Evolutionary conservation across 2,888 invertebrate genomes (phyloP).

Genomic region (Chrysopilus asiliformis): DNA sequence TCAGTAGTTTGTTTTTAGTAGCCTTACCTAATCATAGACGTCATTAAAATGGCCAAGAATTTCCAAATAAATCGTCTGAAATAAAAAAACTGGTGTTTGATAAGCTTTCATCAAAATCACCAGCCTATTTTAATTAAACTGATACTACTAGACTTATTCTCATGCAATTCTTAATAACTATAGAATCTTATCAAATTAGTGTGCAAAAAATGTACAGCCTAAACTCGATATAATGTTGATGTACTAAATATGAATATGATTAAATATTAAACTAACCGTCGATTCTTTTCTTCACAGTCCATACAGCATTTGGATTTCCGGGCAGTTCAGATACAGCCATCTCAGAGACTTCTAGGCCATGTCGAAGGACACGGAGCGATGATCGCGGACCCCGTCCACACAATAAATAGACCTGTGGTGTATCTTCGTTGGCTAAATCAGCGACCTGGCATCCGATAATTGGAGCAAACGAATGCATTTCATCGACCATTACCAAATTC

Average conservation of each 20-base stretch:
- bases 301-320: constrained; percentile 99
- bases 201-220: constrained; percentile 1
- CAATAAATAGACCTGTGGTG: constrained; percentile 91
- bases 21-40: no score
- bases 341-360: constrained; percentile 96
- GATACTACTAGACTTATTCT: constrained; percentile 4
- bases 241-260: constrained; percentile 5
- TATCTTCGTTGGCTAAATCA: constrained; percentile 95
- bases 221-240: no score
- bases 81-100: constrained; percentile 85
- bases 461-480: constrained; percentile 90
- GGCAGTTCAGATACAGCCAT: constrained; percentile 99
- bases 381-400: constrained; percentile 95
- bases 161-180: no score
- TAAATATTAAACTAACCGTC: constrained; percentile 79
- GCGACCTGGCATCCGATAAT: constrained; percentile 77
- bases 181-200: neutral
- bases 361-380: constrained; percentile 80
- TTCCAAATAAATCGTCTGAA: constrained; percentile 64
- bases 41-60: no score
- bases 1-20: no score
- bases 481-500: constrained; percentile 93
- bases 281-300: constrained; percentile 93
- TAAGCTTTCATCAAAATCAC: constrained; percentile 38
- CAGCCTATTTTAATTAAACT: constrained; percentile 20